Evolutionary conservation across 37 sponge, comb jelly and placozoan species (phyloP).

Genomic region (Amphimedon queenslandica): DNA sequence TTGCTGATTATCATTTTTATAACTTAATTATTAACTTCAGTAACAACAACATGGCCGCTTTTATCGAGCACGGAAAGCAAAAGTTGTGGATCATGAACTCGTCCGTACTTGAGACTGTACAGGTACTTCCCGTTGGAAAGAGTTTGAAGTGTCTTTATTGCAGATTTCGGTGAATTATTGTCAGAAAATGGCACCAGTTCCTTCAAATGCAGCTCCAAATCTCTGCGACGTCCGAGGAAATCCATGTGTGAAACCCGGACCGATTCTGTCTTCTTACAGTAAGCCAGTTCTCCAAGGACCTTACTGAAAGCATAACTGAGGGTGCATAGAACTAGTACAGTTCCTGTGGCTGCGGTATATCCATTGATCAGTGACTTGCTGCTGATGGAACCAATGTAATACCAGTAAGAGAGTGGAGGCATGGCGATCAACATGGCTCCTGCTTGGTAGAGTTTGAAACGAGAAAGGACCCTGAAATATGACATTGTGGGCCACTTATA

Average conservation of each 20-base stretch:
- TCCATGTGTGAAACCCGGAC: constrained; percentile 58
- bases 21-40: too few species aligned
- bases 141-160: too few species aligned
- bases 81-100: too few species aligned
- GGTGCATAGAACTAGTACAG: constrained; percentile 24
- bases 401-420: constrained; percentile 44
- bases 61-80: too few species aligned
- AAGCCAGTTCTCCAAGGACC: constrained; percentile 51
- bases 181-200: constrained; percentile 41
- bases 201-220: not conserved
- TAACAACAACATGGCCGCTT: too few species aligned
- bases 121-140: too few species aligned
- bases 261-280: not conserved
- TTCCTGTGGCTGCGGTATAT: constrained; percentile 35
- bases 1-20: too few species aligned
- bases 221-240: constrained; percentile 56
- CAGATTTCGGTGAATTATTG: too few species aligned
- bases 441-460: constrained; percentile 66
- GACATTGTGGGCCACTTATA: constrained; percentile 68
- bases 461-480: constrained; percentile 57
- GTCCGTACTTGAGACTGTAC: too few species aligned
- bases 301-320: constrained; percentile 56
- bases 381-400: constrained; percentile 20
- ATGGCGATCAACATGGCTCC: constrained; percentile 24
- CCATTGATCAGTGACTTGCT: constrained; percentile 17